phyloP scores from a whole-genome alignment of 2,888 invertebrate genomes.

The Diarsia dahlii region DNA sequence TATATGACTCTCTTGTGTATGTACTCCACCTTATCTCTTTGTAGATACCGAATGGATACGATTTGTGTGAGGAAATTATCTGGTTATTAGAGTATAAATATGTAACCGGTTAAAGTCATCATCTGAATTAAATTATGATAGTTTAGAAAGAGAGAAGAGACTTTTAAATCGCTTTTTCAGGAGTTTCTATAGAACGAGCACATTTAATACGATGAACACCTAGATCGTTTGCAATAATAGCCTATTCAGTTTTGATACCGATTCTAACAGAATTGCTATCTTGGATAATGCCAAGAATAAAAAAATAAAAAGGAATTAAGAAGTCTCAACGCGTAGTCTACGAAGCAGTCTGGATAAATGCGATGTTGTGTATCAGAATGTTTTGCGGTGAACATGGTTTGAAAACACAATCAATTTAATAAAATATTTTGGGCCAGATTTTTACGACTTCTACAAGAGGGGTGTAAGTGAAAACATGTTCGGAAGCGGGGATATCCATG shows the following conservation, averaged over 20 bases:
- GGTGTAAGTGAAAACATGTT: constrained; percentile 89
- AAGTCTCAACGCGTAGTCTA: constrained; percentile 50
- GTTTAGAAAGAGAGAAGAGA: neutral
- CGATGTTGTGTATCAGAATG: constrained; percentile 53
- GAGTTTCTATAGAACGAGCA: neutral
- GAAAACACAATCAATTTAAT: constrained; percentile 84
- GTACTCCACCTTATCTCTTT: constrained; percentile 37
- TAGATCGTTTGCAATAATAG: constrained; percentile 24
- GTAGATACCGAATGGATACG: neutral
- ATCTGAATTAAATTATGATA: neutral
- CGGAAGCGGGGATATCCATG: constrained; percentile 87
- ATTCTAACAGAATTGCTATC: constrained; percentile 31
- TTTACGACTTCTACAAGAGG: constrained; percentile 87
- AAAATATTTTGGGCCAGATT: constrained; percentile 84
- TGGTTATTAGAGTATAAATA: neutral
- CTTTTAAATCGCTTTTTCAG: neutral
- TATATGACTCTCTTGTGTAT: constrained; percentile 30
- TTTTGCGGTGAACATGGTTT: constrained; percentile 72
- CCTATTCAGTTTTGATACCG: constrained; percentile 15
- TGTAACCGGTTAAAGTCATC: neutral
- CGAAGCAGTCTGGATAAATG: constrained; percentile 56
- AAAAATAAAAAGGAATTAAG: constrained; percentile 49
- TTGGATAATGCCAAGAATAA: constrained; percentile 29
- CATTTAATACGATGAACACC: constrained; percentile 6
- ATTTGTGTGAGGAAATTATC: constrained; percentile 4